Conservation (phyloP, 1,140 invertebrate genomes). For the Dryas iulia region DNA sequence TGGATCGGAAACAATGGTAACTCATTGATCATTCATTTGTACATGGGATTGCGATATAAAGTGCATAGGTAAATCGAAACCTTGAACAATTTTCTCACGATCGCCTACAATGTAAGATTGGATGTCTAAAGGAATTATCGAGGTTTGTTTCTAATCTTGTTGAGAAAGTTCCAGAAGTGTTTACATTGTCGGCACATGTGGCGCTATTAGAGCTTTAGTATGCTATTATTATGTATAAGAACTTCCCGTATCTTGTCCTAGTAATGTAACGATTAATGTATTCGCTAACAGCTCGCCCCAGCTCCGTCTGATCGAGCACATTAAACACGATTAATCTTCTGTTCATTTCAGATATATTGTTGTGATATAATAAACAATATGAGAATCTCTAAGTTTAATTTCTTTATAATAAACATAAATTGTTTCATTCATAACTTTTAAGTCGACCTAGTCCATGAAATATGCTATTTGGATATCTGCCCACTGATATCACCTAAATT, state of each 20-base stretch:
- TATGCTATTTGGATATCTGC: conserved; percentile 26
- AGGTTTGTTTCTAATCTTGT: conserved; percentile 33
- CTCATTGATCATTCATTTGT: not conserved
- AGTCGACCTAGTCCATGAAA: conserved; percentile 36
- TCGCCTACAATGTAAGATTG: conserved; percentile 13
- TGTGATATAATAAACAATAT: not conserved
- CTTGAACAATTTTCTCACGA: conserved; percentile 28
- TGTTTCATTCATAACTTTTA: conserved; percentile 29
- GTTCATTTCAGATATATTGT: not conserved
- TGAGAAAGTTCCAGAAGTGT: conserved; percentile 34
- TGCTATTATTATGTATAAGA: conserved; percentile 31
- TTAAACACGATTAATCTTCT: conserved; percentile 17
- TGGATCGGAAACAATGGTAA: not conserved
- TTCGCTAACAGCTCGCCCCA: conserved; percentile 25
- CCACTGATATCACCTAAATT: conserved; percentile 22
- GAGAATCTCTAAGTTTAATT: not conserved
- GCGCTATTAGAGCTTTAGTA: conserved; percentile 24
- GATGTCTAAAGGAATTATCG: conserved; percentile 23
- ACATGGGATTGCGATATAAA: not conserved
- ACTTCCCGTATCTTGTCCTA: conserved; percentile 26
- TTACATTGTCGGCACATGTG: conserved; percentile 33
- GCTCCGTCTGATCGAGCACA: conserved; percentile 6
- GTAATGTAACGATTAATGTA: conserved; percentile 29
- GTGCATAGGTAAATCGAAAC: conserved; percentile 6
- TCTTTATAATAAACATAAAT: conserved; percentile 4